Percentiles rank a stretch among this genome's conserved stretches.
These are phyloP conservation scores for Synergus laeviventris DNA, from an alignment of 2,888 invertebrate genomes.

Conservation along the genomic window DNA sequence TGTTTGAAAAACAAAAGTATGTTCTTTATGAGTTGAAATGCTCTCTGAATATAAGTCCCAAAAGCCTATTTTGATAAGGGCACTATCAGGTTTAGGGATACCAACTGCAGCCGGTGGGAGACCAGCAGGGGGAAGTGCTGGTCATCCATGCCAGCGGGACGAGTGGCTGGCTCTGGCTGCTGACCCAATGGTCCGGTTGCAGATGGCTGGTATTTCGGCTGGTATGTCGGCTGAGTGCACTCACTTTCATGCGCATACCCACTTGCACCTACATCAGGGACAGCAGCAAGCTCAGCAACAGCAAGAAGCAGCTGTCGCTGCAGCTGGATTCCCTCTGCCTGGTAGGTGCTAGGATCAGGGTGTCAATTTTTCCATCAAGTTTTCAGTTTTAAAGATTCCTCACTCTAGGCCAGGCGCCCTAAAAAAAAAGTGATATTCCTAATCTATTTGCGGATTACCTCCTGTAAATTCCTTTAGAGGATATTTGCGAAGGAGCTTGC, in stretches of 20 bases:
- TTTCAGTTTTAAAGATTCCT: constrained; percentile 8
- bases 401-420: not conserved
- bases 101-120: constrained; percentile 72
- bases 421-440: constrained; percentile 10
- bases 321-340: constrained; percentile 76
- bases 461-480: no score
- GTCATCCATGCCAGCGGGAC: constrained; percentile 82
- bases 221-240: constrained; percentile 92
- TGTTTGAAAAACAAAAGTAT: not conserved
- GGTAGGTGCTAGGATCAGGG: constrained; percentile 73
- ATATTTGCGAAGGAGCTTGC: no score
- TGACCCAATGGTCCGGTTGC: constrained; percentile 94
- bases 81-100: constrained; percentile 74
- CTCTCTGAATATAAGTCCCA: not conserved
- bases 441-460: not conserved
- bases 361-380: constrained; percentile 54
- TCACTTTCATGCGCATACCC: constrained; percentile 94
- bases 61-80: constrained; percentile 49
- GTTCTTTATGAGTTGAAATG: not conserved
- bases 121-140: constrained; percentile 76
- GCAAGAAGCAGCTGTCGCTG: constrained; percentile 80
- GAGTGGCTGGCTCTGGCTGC: constrained; percentile 90
- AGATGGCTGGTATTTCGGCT: constrained; percentile 95
- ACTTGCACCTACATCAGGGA: constrained; percentile 90
- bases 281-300: constrained; percentile 82